A percentile compares a stretch with the other conserved stretches of the same genome.
phyloP scores from a whole-genome alignment of 2,113 vertebrate species.

The Mungos mungo region DNA sequence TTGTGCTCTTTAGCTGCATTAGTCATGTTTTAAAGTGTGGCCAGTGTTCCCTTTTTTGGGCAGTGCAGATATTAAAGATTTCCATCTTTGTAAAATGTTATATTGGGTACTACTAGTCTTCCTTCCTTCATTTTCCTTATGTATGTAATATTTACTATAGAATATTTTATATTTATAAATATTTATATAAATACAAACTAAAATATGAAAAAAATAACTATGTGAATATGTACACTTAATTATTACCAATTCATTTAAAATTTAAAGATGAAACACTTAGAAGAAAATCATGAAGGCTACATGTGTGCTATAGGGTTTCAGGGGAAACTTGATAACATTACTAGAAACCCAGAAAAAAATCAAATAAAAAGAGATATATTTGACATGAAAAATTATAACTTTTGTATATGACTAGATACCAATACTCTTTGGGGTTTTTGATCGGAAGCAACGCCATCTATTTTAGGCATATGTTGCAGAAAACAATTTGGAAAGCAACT shows the following conservation, averaged over 20 bases:
- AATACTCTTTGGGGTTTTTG: background rate
- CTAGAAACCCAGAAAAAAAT: background rate
- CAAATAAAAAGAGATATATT: background rate
- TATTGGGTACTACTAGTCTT: background rate
- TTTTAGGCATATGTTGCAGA: background rate
- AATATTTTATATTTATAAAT: background rate
- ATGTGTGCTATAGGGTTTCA: background rate
- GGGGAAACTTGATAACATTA: background rate
- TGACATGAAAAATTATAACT: constrained; percentile 25
- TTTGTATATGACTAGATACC: background rate
- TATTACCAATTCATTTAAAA: background rate
- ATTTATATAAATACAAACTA: background rate
- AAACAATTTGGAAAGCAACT: background rate
- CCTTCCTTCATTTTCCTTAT: background rate
- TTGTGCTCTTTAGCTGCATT: background rate
- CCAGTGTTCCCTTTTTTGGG: background rate
- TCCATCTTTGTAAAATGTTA: background rate
- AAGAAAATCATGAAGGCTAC: background rate
- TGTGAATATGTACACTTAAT: background rate
- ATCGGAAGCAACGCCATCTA: background rate
- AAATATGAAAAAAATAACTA: background rate
- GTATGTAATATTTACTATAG: background rate
- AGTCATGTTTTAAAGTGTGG: background rate
- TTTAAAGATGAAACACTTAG: background rate
- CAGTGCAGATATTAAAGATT: background rate